phyloP scores from a whole-genome alignment of 2,888 invertebrate species.

The Zeuzera pyrina region DNA sequence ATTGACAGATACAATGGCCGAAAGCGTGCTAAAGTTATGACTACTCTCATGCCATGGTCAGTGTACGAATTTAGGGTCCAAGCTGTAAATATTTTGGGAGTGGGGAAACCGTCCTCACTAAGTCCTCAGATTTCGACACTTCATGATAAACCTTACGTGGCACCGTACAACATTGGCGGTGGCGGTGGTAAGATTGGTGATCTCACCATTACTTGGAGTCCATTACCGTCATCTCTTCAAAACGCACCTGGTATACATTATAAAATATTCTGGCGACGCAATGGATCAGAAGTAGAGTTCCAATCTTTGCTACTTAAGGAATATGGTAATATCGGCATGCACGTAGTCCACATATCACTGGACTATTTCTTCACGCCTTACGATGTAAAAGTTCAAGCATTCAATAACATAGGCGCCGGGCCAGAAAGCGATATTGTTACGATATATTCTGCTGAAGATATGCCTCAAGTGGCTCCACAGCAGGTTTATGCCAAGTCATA shows the following conservation, averaged over 20 bases:
- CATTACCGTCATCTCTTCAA: constrained; percentile 83
- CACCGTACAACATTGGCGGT: constrained; percentile 87
- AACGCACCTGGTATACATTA: constrained; percentile 93
- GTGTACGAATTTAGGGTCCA: constrained; percentile 91
- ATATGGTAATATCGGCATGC: constrained; percentile 83
- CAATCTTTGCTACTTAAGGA: constrained; percentile 80
- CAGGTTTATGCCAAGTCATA: constrained; percentile 83
- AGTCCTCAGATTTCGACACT: constrained; percentile 90
- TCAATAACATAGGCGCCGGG: constrained; percentile 86
- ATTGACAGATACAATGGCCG: constrained; percentile 84
- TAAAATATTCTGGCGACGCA: constrained; percentile 89
- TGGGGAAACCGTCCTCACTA: constrained; percentile 85
- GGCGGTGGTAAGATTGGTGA: constrained; percentile 98
- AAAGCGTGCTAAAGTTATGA: constrained; percentile 81
- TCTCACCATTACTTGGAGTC: constrained; percentile 91
- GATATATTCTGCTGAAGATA: constrained; percentile 91
- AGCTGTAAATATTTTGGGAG: constrained; percentile 89
- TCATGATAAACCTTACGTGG: constrained; percentile 83
- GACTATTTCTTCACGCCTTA: constrained; percentile 88
- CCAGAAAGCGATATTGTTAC: constrained; percentile 83
- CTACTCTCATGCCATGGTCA: constrained; percentile 87
- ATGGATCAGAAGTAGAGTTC: constrained; percentile 81
- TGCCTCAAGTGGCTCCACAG: constrained; percentile 93
- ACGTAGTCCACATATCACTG: constrained; percentile 82
- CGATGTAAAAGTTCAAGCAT: constrained; percentile 88